Percentiles rank a stretch among this genome's conserved stretches.
Evolutionary conservation across 2,113 vertebrate species (phyloP).

Genomic region (rat (Rattus norvegicus)): GRCr8 NC_086033.1:54360001-54360500

Average conservation of each 20-base stretch:
- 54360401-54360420: neutral
- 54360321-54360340: neutral
- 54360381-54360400: slow-evolving; percentile 21
- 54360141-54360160: neutral
- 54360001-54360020: neutral
- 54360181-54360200: neutral
- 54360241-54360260: neutral
- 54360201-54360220: neutral
- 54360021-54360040: slow-evolving; percentile 3
- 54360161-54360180: neutral
- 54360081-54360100: neutral
- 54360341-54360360: slow-evolving; percentile 50
- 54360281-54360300: neutral
- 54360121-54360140: neutral
- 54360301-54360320: slow-evolving; percentile 35
- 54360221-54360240: neutral
- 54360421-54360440: neutral
- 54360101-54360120: neutral
- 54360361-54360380: neutral
- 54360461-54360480: slow-evolving; percentile 28
- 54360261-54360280: no score
- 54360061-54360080: neutral
- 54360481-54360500: slow-evolving; percentile 34
- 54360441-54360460: neutral
- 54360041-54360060: neutral